These are phyloP conservation scores for Cenopis cana DNA, from an alignment of 2,888 invertebrate species.

Conservation along the genomic window DNA sequence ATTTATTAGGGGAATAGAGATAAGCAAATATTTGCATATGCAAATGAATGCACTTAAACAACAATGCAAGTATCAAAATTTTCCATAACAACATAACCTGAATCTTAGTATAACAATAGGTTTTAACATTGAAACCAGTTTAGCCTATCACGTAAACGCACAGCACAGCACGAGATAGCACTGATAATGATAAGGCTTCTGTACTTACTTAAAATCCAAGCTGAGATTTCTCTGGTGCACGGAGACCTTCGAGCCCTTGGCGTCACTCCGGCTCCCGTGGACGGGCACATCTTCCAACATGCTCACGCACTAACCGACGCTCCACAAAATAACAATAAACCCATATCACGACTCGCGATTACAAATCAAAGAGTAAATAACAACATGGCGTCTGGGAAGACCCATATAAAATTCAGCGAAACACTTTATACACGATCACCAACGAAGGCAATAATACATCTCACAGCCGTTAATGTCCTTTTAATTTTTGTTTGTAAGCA, in stretches of 20 bases:
- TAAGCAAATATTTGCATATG: not conserved
- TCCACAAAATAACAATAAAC: slow-evolving; percentile 69
- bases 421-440: slow-evolving; percentile 49
- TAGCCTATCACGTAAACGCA: slow-evolving; percentile 31
- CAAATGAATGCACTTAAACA: not conserved
- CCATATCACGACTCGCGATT: slow-evolving; percentile 68
- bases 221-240: slow-evolving; percentile 95
- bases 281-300: slow-evolving; percentile 85
- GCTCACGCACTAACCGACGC: slow-evolving; percentile 70
- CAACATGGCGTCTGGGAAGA: slow-evolving; percentile 78
- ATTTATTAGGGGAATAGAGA: not conserved
- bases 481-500: slow-evolving; percentile 47
- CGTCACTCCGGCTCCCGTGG: slow-evolving; percentile 78
- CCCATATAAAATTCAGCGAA: slow-evolving; percentile 29
- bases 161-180: slow-evolving; percentile 36
- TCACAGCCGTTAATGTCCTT: slow-evolving; percentile 53
- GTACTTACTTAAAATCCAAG: slow-evolving; percentile 92
- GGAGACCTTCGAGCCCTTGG: slow-evolving; percentile 69
- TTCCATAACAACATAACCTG: not conserved
- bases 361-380: slow-evolving; percentile 78
- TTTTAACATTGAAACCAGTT: not conserved
- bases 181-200: slow-evolving; percentile 46
- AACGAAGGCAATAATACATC: slow-evolving; percentile 44
- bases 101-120: too few species aligned
- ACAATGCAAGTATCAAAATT: not conserved